Evolutionary conservation across 2,888 invertebrate genomes (phyloP), one percentile per base, ranked within the genome.

Genomic region (Drosophila cognata): DNA sequence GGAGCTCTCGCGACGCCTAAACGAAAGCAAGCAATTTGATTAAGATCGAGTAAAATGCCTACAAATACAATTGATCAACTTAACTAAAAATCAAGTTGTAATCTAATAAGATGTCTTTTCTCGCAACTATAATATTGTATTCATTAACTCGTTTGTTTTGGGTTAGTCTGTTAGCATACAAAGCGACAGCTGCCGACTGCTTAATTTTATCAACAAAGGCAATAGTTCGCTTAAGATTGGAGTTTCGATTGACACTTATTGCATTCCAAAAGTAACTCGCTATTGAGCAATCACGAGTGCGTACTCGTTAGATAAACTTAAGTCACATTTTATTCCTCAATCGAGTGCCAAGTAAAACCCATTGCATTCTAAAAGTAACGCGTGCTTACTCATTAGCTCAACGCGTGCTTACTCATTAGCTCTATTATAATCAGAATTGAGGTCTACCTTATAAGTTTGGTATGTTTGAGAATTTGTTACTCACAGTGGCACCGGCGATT

Each of bases 401-500:
- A n/a, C 16, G 57, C 31, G 43, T 33, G 31, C 3, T 7, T 25
- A 25, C 46, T 46, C 31, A 16, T 25, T 18, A 31, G 21, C 11
- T 18, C 11, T 4, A 28, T 35, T 55, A 18, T 36, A 16, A 21
- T 13, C 10, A 10, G n/a, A 21, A 53, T 16, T 7, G n/a, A 6
- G 21, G 13, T 6, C 51, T 13, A 1, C 4, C n/a, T 52, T 16
- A 8, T 21, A 10, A n/a, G 10, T 33, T 28, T 35, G 18, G 29
- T 29, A 18, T n/a, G n/a, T 28, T 38, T 16, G 25, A 25, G 16
- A 29, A 48, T 13, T 11, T n/a, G 16, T 4, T 33, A 81, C 95
- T 88, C 94, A 94, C 80, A 97, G 93, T 68, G 96, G 95, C 1
- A 96, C 96, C 3, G 97, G 97, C 8, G 97, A 97, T 0, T 95